Evolutionary conservation across 2,888 invertebrate species (phyloP).

Genomic region (Zeuzera pyrina): DNA sequence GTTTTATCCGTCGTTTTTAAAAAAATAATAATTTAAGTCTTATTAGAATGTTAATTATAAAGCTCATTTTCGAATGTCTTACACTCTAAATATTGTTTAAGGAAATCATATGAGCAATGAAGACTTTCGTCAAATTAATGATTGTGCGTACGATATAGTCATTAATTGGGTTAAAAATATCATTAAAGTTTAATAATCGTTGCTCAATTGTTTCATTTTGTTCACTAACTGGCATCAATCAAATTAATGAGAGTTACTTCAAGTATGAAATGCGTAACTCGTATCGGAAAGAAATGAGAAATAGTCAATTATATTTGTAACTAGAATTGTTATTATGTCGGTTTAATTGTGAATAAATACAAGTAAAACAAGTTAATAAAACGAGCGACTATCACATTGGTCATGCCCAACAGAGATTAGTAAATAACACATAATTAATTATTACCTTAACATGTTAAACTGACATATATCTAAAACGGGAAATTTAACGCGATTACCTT

Average conservation of each 20-base stretch:
- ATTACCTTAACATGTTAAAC: too few species aligned
- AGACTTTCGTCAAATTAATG: conserved; percentile 51
- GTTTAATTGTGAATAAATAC: neutral
- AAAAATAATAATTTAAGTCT: too few species aligned
- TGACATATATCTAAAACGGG: too few species aligned
- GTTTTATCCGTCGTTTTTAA: too few species aligned
- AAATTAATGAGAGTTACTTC: conserved; percentile 10
- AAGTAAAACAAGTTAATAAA: too few species aligned
- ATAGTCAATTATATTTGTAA: neutral
- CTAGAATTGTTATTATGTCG: neutral
- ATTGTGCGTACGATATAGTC: conserved; percentile 43
- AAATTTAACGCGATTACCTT: too few species aligned
- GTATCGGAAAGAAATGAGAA: too few species aligned
- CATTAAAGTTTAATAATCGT: conserved; percentile 28
- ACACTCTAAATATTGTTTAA: neutral
- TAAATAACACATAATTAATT: too few species aligned
- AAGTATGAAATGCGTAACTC: neutral
- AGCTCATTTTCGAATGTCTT: too few species aligned
- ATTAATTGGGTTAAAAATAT: conserved; percentile 62
- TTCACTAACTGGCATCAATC: conserved; percentile 21
- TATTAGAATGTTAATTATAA: too few species aligned
- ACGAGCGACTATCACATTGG: too few species aligned
- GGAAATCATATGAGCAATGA: conserved; percentile 30
- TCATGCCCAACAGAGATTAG: too few species aligned
- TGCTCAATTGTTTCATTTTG: conserved; percentile 15